Evolutionary conservation across 2,797 vertebrate genomes (phyloP).

Genomic region (Hemitrygon akajei): DNA sequence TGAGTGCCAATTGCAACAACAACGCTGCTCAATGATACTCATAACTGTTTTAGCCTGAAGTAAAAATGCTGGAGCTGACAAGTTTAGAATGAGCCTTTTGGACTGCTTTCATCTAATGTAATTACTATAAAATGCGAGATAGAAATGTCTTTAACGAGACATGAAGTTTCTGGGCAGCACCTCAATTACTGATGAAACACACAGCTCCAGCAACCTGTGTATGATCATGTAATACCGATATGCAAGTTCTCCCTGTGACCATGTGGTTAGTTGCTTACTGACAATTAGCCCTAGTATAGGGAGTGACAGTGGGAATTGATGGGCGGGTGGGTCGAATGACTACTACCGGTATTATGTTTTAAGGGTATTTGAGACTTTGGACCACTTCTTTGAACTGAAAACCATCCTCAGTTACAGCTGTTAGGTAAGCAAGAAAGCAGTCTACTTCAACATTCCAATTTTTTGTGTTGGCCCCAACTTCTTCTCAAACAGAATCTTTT

Average conservation of each 20-base stretch:
- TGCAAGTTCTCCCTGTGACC: no score
- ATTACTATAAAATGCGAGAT: neutral
- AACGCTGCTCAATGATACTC: neutral
- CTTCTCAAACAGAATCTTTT: neutral
- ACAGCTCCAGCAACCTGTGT: no score
- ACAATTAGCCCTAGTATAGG: no score
- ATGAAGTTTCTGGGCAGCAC: no score
- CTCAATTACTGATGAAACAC: no score
- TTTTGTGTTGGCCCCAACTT: neutral
- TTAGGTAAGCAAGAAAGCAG: neutral
- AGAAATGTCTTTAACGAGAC: neutral
- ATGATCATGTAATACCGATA: no score
- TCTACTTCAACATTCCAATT: neutral
- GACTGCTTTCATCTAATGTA: neutral
- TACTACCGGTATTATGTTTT: no score
- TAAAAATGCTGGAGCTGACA: neutral
- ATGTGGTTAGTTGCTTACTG: no score
- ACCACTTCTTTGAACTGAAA: neutral
- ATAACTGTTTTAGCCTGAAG: neutral
- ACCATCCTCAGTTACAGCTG: neutral
- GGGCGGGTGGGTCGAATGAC: no score
- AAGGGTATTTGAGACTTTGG: neutral
- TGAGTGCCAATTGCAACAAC: no score
- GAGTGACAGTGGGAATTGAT: no score
- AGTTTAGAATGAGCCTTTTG: neutral